Base-by-base conservation (phyloP, 2,888 invertebrate genomes). In the Watsonalla binaria region DNA sequence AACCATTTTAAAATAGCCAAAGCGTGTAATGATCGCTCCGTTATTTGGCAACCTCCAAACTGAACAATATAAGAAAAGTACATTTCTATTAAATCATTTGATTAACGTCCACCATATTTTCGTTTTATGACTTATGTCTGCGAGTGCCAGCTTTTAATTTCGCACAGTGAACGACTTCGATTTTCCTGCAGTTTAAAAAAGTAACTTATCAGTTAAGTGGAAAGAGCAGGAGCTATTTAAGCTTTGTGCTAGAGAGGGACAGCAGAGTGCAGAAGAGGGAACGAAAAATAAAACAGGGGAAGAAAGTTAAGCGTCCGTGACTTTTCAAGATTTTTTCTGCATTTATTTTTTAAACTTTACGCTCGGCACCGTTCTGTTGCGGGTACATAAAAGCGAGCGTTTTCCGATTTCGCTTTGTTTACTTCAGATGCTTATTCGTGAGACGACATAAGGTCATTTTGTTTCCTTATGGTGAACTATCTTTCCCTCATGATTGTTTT, bases 241-340 rank as follows among this genome's bases (percentile, higher is more conserved):
- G 57, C 66, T 62, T 67, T 61, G 56, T 59, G 72, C 66, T 58
- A 68, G 73, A 75, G 68, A 70, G 77, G 63, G 78, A 78, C 74
- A 76, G 62, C 66, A 61, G 67, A 74, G 69, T 76, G 80, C 75
- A 78, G 76, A 78, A 82, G 80, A 87, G 88, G 90, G 88, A 87
- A 82, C 75, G 80, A 79, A 88, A 84, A 90, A 90, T 90, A 90
- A 90, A 90, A 89, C 86, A 81, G 90, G 90, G 90, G 90, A 88
- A 84, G 83, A 88, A 90, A 91, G 90, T 90, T 91, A 91, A 91
- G 90, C 90, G 88, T 86, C 91, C 90, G 90, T 91, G 91, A 91
- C 91, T 90, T 90, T 90, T 87, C 84, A 90, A 90, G 88, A 86
- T 88, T 90, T 89, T 86, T 89, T 86, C 76, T 80, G 76, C 83